phyloP scores from a whole-genome alignment of 2,888 invertebrate species.

The Parnassius apollo region DNA sequence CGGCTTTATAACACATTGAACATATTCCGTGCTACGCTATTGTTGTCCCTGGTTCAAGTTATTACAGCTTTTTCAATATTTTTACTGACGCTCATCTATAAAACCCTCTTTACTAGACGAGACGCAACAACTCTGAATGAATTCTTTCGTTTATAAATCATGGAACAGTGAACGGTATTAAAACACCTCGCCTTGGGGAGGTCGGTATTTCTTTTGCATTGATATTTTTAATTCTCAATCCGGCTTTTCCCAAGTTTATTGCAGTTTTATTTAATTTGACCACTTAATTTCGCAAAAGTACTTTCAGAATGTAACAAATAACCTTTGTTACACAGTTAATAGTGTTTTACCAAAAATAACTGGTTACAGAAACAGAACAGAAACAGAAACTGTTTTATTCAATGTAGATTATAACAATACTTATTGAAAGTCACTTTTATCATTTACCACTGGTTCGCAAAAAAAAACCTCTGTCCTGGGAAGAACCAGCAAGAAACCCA shows the following conservation, averaged over 20 bases:
- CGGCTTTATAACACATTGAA: conserved; percentile 52
- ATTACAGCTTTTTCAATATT: conserved; percentile 55
- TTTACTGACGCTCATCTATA: conserved; percentile 64
- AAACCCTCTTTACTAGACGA: conserved; percentile 54
- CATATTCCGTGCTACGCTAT: conserved; percentile 36
- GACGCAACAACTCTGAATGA: conserved; percentile 60
- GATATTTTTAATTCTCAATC: conserved; percentile 31
- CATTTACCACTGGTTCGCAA: no score
- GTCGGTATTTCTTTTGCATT: conserved; percentile 36
- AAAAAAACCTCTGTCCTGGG: no score
- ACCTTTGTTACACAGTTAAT: no score
- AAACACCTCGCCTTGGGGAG: conserved; percentile 39
- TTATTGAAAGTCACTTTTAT: no score
- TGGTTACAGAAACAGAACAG: no score
- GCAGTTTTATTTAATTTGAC: no score
- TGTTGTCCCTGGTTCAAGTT: conserved; percentile 49
- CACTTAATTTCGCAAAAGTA: no score
- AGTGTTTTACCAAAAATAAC: no score
- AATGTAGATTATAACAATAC: no score
- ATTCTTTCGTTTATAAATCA: conserved; percentile 58
- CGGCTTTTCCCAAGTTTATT: neutral
- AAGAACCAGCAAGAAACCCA: no score
- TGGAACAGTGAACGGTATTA: conserved; percentile 54
- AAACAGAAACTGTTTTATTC: no score
- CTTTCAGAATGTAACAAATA: no score